Percentiles rank a stretch among this genome's conserved stretches.
These are phyloP conservation scores for Cossypha niveicapilla DNA, from an alignment of 2,797 vertebrate species.

Conservation along the genomic window DNA sequence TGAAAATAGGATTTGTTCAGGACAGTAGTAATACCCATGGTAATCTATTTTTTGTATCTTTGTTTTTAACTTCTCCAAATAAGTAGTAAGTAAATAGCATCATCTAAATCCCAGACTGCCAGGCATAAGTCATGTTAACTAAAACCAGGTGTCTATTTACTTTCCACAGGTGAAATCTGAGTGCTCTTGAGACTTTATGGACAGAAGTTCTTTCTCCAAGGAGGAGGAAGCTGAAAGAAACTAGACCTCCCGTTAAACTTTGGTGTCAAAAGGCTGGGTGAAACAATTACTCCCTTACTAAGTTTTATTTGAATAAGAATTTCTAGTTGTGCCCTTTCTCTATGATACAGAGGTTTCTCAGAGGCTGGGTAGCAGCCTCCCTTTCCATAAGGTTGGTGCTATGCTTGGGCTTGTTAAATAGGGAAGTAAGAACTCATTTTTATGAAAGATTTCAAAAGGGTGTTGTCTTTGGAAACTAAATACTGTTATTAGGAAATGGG, in stretches of 20 bases:
- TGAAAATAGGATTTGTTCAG: not conserved
- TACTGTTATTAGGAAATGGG: not conserved
- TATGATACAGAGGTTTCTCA: not conserved
- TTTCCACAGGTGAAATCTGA: not conserved
- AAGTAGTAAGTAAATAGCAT: not conserved
- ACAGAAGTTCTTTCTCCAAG: not conserved
- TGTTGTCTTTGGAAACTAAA: not conserved
- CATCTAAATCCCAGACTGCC: not conserved
- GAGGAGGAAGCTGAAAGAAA: not conserved
- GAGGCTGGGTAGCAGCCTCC: not conserved
- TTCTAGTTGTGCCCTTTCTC: not conserved
- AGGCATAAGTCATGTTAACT: not conserved
- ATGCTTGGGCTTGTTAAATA: not conserved
- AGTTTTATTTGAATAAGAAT: not conserved
- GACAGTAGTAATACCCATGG: not conserved
- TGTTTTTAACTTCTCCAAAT: not conserved
- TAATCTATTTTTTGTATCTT: not conserved
- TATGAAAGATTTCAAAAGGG: not conserved
- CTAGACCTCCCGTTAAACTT: not conserved
- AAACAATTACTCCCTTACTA: not conserved
- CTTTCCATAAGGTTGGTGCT: not conserved
- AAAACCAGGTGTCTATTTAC: not conserved
- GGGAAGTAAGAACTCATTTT: not conserved
- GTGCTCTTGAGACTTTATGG: not conserved
- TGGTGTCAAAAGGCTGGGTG: not conserved